Base-by-base conservation (phyloP, 2,797 vertebrate species). In the Sebastolobus altivelis region DNA sequence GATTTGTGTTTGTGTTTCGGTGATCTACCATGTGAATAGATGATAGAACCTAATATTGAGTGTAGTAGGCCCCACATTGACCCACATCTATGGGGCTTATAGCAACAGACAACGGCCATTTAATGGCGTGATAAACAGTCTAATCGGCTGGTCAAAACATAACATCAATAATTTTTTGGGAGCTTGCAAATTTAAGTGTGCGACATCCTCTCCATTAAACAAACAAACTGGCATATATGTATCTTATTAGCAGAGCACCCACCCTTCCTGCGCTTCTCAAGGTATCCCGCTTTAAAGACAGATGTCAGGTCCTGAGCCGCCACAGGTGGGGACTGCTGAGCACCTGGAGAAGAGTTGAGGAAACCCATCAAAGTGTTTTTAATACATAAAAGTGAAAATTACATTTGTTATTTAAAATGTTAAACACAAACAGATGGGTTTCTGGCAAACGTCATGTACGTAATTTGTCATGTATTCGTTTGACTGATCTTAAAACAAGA, bases 221-320 rank as follows among this genome's bases (percentile, higher is more conserved):
- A 11, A 6, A 49, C 18, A 49, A 49, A 49, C 5, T 7, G 11
- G 27, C 0, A 18, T 25, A 1, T 14, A 20, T 13, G 27, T 2
- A 25, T 69, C 18, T 35, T 20, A 55, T 67, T 13, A 62, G 16
- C 9, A 58, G 20, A 58, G 33, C 60, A 91, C 93, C 38, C 89
- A 98, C 98, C 98, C 95, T 99, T 99, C 83, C 98, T 97, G 68
- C 98, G 97, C 91, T 99, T 99, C 93, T 99, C 98, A 59, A 99
- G 96, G 89, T 98, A 97, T 66, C 98, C 98, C 38, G 96, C 95
- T 88, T 98, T 99, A 82, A 98, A 94, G 87, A 98, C 94, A 58
- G 93, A 96, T 1, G 87, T 89, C 82, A 99, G 97, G 80, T 99
- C 98, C 84, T 98, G 97, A 62, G 97, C 97, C 37, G 98, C 97